Evolutionary conservation across 1,140 invertebrate genomes (phyloP).

Genomic region (Drosophila saltans): DNA sequence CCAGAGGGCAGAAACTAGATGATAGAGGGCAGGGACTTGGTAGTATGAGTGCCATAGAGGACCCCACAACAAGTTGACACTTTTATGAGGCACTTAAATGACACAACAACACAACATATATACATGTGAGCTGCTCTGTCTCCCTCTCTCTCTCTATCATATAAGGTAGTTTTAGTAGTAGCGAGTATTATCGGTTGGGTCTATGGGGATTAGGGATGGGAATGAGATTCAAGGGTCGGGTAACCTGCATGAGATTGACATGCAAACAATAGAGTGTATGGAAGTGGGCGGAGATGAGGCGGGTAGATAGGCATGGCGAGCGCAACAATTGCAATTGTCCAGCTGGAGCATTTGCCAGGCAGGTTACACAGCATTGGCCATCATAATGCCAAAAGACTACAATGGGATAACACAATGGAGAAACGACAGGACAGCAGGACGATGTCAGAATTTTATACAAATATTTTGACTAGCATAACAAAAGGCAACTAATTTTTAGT

Average conservation of each 20-base stretch:
- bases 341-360: constrained; percentile 18
- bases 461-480: constrained; percentile 21
- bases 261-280: constrained; percentile 14
- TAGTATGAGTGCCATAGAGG: constrained; percentile 17
- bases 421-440: constrained; percentile 6
- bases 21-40: not conserved
- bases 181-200: not conserved
- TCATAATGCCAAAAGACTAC: constrained; percentile 21
- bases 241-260: constrained; percentile 24
- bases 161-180: not conserved
- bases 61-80: constrained; percentile 40
- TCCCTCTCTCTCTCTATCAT: not conserved
- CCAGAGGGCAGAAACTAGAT: constrained; percentile 18
- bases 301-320: not conserved
- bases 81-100: constrained; percentile 46
- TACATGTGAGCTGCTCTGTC: not conserved
- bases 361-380: constrained; percentile 22
- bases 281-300: no score
- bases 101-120: constrained; percentile 14
- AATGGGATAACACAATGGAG: constrained; percentile 17
- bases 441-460: constrained; percentile 2
- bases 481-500: constrained; percentile 17
- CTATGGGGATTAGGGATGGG: not conserved
- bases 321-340: constrained; percentile 20
- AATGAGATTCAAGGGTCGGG: not conserved